These are phyloP conservation scores for Macrobrachium rosenbergii DNA, from an alignment of 1,140 invertebrate genomes.

Conservation along the genomic window DNA sequence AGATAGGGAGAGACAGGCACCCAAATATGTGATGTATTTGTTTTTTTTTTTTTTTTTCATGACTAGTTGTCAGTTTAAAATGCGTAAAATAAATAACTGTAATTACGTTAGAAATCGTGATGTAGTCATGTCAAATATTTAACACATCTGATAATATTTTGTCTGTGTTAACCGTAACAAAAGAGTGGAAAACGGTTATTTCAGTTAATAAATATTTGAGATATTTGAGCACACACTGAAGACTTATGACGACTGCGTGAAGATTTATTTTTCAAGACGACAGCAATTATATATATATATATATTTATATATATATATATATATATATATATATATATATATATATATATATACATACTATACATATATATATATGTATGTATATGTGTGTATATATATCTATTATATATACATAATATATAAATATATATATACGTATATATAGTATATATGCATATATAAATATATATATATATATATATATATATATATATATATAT, in stretches of 20 bases:
- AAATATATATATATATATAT: conserved; percentile 17
- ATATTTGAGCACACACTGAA: too few species aligned
- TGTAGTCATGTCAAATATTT: too few species aligned
- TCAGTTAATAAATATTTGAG: not conserved
- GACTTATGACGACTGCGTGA: too few species aligned
- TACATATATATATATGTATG: conserved; percentile 1
- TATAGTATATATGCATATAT: not conserved
- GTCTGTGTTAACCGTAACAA: too few species aligned
- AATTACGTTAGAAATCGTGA: too few species aligned
- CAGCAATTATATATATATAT: not conserved
- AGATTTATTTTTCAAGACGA: not conserved
- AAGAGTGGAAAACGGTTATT: too few species aligned
- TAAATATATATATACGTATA: not conserved
- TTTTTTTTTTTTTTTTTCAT: too few species aligned
- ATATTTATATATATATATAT: not conserved
- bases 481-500: conserved; percentile 22
- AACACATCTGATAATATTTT: too few species aligned
- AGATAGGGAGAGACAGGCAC: too few species aligned
- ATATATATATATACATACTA: conserved; percentile 16
- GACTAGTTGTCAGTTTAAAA: too few species aligned
- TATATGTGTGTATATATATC: not conserved
- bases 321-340: conserved; percentile 7
- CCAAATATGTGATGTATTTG: too few species aligned
- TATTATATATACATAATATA: not conserved
- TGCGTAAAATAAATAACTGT: too few species aligned